Base-by-base conservation (phyloP, 2,797 vertebrate genomes). In the Decapterus maruadsi region DNA sequence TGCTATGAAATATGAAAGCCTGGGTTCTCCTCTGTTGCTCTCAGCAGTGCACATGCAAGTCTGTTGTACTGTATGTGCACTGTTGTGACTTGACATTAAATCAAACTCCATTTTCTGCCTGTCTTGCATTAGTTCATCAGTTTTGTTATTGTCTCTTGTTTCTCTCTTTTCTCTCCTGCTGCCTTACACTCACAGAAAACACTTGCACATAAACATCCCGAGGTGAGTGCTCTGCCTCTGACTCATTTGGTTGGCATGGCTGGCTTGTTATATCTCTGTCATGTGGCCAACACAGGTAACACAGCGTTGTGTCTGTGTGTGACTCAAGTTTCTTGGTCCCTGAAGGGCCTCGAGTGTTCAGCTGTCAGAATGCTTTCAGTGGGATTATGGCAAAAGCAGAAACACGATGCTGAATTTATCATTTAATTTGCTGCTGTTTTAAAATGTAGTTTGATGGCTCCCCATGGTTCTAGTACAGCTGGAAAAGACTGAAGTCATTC, bases 221-320 rank as follows among this genome's bases (percentile, higher is more conserved):
- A 69, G 55, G 78, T 72, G 66, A 46, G 68, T 6, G n/a, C 34
- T 75, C 55, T 66, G 73, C 81, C 67, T 77, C 53, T 66, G 73
- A 83, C 67, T 77, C 53, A 69, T 60, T 67, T 51, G 42, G 19
- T 53, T 50, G 67, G 68, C 82, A 59, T 70, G 75, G 68, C 55
- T 72, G 70, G 76, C 53, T 75, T 66, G 53, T 72, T 66, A 50
- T 34, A 56, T 22, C 34, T 57, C 65, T 29, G 61, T 40, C 11
- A 20, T 45, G 55, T 65, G 43, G 38, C 7, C 57, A 72, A 64
- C 53, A 57, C 45, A 72, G 78, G 69, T 71, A 74, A 68, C 72
- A 57, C 5, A 34, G 13, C 68, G 54, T 51, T 77, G 56, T 54
- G 8, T 51, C n/a, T 45, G 43, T 58, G 66, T 72, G 61, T 65